Base-by-base conservation (phyloP, 2,113 vertebrate genomes). In the Centrocercus urophasianus region DNA sequence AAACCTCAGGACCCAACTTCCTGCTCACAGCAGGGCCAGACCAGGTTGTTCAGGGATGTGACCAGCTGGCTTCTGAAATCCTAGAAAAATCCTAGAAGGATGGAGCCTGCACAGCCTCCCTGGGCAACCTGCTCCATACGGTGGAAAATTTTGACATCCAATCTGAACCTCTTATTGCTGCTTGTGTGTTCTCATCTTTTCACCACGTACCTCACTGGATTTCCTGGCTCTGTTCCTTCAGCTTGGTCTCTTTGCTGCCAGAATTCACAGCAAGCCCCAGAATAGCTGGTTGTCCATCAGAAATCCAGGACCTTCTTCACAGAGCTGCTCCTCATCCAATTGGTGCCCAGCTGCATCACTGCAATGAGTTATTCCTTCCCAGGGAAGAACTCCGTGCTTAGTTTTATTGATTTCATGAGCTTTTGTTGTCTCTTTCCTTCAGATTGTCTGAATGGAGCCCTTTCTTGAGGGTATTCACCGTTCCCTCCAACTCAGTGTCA, bases 101-200 rank as follows among this genome's bases (percentile, higher is more conserved):
- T 0, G 2, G 83, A 81, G 21, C 70, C n/a, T 84, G 48, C 16
- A 11, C 14, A 48, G 30, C 17, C 20, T 32, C 43, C 72, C 14
- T 67, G 25, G 42, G 24, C 6, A 8, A 25, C 6, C 4, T 48
- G n/a, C 34, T 60, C 6, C 1, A 1, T 3, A 1, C 7, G 10
- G 12, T 27, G 4, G 40, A 50, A 28, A 52, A 17, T 11, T 47
- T 43, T 48, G 52, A 7, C 12, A 27, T 8, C 10, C 59, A 12
- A 1, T n/a, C 11, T 71, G 66, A 79, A 36, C 17, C 15, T 34
- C 8, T 32, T 47, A 10, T 25, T 70, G 40, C 75, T 34, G 7
- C 17, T 75, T 67, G 17, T 2, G 4, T 6, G 20, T 50, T 50
- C 14, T 93, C 71, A 21, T 67, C 86, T 16, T 72, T 22, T 54